Percentiles rank a stretch among this genome's conserved stretches.
These are phyloP conservation scores for Paedocypris sp. DNA, from an alignment of 2,113 vertebrate genomes.

Conservation along the genomic window DNA sequence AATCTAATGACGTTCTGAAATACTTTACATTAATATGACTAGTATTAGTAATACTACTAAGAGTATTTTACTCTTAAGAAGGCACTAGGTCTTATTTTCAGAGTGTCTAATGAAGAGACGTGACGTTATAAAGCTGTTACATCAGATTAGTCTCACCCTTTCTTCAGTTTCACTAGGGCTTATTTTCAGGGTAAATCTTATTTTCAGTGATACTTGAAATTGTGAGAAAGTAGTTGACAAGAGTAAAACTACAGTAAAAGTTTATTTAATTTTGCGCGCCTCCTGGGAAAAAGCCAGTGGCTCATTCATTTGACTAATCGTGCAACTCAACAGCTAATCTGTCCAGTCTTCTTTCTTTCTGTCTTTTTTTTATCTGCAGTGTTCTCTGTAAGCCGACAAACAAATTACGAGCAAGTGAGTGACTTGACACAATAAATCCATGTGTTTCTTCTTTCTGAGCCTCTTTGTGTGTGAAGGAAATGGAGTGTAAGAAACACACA, in stretches of 20 bases:
- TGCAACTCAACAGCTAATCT: constrained; percentile 13
- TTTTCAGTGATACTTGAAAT: no score
- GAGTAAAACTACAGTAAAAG: constrained; percentile 17
- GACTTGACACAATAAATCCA: constrained; percentile 25
- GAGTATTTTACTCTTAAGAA: no score
- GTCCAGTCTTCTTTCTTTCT: constrained; percentile 13
- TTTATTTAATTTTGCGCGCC: constrained; percentile 5
- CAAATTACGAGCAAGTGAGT: constrained; percentile 27
- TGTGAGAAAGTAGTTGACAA: no score
- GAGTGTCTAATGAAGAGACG: no score
- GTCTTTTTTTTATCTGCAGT: constrained; percentile 1
- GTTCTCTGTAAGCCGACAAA: constrained; percentile 17
- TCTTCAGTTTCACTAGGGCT: no score
- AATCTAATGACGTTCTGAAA: no score
- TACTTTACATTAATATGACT: no score
- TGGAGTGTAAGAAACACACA: constrained; percentile 15
- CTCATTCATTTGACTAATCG: constrained; percentile 4
- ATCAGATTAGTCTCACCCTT: no score
- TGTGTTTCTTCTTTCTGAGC: constrained; percentile 14
- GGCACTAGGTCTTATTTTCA: no score
- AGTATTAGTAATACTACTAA: no score
- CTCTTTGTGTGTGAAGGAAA: constrained; percentile 14
- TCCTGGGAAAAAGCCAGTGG: constrained; percentile 11
- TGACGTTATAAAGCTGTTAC: no score
- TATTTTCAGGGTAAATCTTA: no score